Evolutionary conservation across 2,888 invertebrate species (phyloP).

Genomic region (Auanema freiburgensis): DNA sequence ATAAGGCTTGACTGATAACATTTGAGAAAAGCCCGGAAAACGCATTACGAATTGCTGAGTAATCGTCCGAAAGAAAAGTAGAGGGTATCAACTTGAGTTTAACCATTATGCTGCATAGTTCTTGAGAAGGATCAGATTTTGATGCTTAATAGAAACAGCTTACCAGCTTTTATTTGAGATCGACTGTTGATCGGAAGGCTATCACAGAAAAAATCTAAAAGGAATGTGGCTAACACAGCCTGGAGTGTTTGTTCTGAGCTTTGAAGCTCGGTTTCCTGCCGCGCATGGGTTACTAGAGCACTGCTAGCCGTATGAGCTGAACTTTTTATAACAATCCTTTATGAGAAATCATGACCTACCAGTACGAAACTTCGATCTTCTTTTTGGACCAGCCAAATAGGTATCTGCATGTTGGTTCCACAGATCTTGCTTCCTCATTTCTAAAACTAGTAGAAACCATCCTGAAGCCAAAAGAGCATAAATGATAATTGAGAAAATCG

Average conservation of each 20-base stretch:
- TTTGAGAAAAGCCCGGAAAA: neutral
- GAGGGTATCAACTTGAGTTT: constrained; percentile 1
- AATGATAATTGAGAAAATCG: no score
- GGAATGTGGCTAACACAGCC: constrained; percentile 6
- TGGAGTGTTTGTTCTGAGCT: neutral
- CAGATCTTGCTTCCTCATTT: no score
- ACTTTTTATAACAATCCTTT: no score
- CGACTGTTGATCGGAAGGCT: neutral
- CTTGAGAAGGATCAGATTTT: no score
- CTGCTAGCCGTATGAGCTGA: no score
- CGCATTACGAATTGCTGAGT: neutral
- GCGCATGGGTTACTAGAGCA: neutral
- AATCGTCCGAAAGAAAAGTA: neutral
- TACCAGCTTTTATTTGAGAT: neutral
- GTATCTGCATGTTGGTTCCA: neutral
- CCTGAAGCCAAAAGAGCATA: no score
- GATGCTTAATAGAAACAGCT: neutral
- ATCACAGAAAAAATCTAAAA: constrained; percentile 5
- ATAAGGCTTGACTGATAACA: neutral
- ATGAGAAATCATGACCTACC: neutral
- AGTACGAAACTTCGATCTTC: neutral
- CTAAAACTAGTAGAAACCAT: no score
- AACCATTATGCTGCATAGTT: neutral
- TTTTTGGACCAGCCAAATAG: neutral
- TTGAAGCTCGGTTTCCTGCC: neutral